A percentile compares a stretch with the other conserved stretches of the same genome.
These are phyloP conservation scores for Eclectus roratus DNA, from an alignment of 2,113 vertebrate species.

Conservation along the genomic window DNA sequence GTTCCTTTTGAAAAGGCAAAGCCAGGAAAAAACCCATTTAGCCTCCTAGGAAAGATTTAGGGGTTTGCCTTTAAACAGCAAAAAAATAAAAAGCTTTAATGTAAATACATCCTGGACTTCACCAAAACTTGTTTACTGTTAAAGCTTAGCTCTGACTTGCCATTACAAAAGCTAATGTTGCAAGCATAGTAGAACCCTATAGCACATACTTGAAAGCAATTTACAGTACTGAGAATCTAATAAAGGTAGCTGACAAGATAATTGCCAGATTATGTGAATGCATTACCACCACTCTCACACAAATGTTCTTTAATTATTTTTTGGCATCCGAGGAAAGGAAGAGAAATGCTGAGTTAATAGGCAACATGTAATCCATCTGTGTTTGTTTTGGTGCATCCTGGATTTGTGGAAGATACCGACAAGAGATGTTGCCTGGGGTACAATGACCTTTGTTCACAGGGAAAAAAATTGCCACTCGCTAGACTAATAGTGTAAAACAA, in stretches of 20 bases:
- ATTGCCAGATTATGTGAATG: slow-evolving; percentile 58
- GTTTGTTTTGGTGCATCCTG: slow-evolving; percentile 56
- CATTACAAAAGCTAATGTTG: neutral
- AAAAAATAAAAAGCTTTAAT: neutral
- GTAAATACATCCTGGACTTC: neutral
- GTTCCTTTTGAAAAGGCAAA: neutral
- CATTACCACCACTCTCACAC: neutral
- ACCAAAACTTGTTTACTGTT: neutral
- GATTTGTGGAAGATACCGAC: slow-evolving; percentile 36
- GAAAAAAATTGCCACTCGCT: slow-evolving; percentile 25
- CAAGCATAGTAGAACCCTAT: neutral
- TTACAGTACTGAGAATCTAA: slow-evolving; percentile 31
- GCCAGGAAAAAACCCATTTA: neutral
- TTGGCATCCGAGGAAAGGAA: slow-evolving; percentile 60
- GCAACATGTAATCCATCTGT: slow-evolving; percentile 49
- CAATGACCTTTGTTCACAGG: slow-evolving; percentile 48
- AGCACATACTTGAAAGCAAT: slow-evolving; percentile 30
- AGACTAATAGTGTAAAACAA: slow-evolving; percentile 58
- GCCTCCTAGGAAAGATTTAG: neutral
- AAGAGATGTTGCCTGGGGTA: slow-evolving; percentile 45
- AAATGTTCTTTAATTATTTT: slow-evolving; percentile 62
- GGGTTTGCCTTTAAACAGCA: neutral
- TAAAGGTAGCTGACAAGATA: slow-evolving; percentile 63
- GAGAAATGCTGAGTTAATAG: slow-evolving; percentile 32
- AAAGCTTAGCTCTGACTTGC: neutral